Percentiles rank a stretch among this genome's conserved stretches.
phyloP scores from a whole-genome alignment of 2,888 invertebrate genomes.

The Tipula vernalis region DNA sequence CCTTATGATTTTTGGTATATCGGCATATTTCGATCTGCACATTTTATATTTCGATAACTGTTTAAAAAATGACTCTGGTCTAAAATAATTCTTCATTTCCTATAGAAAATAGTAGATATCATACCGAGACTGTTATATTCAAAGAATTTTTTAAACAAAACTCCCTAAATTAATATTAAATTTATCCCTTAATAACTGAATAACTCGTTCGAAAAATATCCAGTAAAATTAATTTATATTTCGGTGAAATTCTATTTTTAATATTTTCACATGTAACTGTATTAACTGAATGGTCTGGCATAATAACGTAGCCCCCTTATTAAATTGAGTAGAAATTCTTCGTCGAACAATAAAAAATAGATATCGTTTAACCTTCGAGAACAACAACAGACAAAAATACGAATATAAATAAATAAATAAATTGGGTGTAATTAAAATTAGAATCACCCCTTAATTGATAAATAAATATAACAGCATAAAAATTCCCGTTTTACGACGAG shows the following conservation, averaged over 20 bases:
- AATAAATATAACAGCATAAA: not conserved
- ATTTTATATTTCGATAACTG: no score
- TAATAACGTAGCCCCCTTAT: not conserved
- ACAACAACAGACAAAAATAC: not conserved
- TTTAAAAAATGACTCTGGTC: no score
- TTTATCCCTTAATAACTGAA: not conserved
- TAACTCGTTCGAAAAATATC: not conserved
- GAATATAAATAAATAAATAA: not conserved
- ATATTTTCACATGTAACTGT: not conserved
- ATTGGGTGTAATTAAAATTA: not conserved
- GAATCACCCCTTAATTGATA: slow-evolving; percentile 4
- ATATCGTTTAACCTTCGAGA: not conserved
- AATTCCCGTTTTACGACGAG: not conserved
- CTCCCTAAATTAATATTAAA: not conserved
- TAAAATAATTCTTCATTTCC: no score
- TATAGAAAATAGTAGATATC: no score
- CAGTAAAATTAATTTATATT: not conserved
- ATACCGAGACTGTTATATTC: no score
- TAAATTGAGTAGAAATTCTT: not conserved
- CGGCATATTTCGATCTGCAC: no score
- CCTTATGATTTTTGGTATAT: no score
- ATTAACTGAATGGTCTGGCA: not conserved
- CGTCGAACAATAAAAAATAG: not conserved
- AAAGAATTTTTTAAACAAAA: no score
- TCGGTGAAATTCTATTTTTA: not conserved